Conservation (phyloP, 2,113 vertebrate species). For the Echinops telfairi region DNA sequence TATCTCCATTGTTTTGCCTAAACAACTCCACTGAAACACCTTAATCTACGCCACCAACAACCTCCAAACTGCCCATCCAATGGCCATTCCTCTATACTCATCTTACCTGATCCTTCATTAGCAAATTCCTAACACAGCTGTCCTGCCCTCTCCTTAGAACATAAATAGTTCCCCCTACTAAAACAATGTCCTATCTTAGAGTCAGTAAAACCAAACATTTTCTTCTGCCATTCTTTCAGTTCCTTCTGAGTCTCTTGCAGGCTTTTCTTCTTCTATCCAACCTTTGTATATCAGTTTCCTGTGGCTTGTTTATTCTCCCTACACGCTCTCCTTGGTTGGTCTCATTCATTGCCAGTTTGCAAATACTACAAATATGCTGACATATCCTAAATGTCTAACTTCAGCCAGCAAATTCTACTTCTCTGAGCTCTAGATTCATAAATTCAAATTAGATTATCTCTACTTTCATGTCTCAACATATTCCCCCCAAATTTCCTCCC, state of each 20-base stretch:
- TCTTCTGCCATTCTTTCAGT: background rate
- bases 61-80: background rate
- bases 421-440: background rate
- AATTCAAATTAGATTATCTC: background rate
- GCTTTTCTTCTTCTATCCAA: background rate
- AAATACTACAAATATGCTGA: background rate
- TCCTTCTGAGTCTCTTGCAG: background rate
- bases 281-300: background rate
- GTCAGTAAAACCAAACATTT: background rate
- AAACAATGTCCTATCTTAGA: background rate
- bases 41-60: background rate
- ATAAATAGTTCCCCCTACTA: background rate
- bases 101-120: background rate
- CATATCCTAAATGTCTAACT: background rate
- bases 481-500: background rate
- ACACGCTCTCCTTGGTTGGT: background rate
- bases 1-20: background rate
- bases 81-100: background rate
- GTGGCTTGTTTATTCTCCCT: background rate
- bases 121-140: background rate
- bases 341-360: background rate
- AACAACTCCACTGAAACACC: background rate
- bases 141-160: background rate
- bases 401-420: background rate
- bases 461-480: background rate